Evolutionary conservation across 1,140 invertebrate genomes (phyloP), one percentile per base, ranked within the genome.

Genomic region (Hylaeus anthracinus): DNA sequence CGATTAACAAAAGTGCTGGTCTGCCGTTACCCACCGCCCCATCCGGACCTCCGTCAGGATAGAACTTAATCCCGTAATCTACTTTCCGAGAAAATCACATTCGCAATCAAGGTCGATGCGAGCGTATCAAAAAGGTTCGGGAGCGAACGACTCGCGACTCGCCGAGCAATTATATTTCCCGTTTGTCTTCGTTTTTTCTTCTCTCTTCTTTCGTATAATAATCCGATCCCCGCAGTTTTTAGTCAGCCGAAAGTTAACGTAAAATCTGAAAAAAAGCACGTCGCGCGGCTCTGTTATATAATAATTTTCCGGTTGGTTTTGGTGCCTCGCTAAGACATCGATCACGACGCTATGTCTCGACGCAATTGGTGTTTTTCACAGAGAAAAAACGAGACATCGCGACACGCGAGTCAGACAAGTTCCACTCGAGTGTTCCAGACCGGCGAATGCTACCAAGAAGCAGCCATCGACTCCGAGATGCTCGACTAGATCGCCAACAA

Each of bases 61-160:
- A 76, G 73, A 86, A 85, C 86, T 90, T 90, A 91, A 90, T 89
- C 90, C 88, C 41, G 87, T 91, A 91, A 92, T 91, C 90, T 88
- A 88, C 87, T 92, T 91, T 90, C 85, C 84, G 79, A 74, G 84
- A 80, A 92, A 92, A 91, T 91, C 90, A 86, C 90, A 90, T 91
- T 91, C 90, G 90, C 90, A 92, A 92, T 92, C 91, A 91, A 86
- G 85, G 74, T 81, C 81, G 81, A 79, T 73, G 66, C 48, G 71
- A 82, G 82, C 82, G 90, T 90, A 91, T 92, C 89, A 90, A 90
- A 91, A 91, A 91, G 90, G 78, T 88, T 92, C 86, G 66, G 88
- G 83, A 85, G 80, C 82, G 87, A 91, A 88, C 89, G 84, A 85
- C 81, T 90, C 90, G 82, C 89, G 84, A 85, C 81, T 90, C 90